Base-by-base conservation (phyloP, 2,888 invertebrate species). In the Chrysomela aeneicollis region DNA sequence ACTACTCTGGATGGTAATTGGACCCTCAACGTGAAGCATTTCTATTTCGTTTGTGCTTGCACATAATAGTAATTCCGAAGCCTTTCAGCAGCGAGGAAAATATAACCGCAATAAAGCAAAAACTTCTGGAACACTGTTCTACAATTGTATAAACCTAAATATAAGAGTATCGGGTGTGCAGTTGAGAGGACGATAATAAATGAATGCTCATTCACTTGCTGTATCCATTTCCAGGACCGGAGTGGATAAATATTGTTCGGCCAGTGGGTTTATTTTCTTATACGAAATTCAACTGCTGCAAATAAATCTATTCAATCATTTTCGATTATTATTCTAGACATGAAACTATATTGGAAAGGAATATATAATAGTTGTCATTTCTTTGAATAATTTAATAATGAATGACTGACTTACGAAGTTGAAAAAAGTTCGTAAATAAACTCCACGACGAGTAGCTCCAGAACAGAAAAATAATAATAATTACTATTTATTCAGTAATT, bases 121-220 rank as follows among this genome's bases (percentile, higher is more conserved):
- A 60, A 60, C 53, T 47, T 46, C 64, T 55, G 55, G 50, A 60
- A 55, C 64, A 64, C 50, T 72, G 71, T 75, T 71, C 70, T 72
- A 74, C 75, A 75, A 73, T 74, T 74, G 75, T 76, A 74, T 72
- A 72, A 73, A 68, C 66, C 66, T 68, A 72, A 72, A 74, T 75
- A 72, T 72, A 70, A 73, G n/a, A n/a, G 73, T 72, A 73, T 72
- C 63, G 69, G 67, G 73, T 59, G 74, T 77, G 76, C 72, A 71
- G 72, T 68, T 76, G 76, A 74, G 73, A 69, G 74, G 73, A 72
- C 72, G 69, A 71, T 72, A 71, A 76, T 75, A 75, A 76, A 76
- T 75, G 74, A 73, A 42, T 42, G 42, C 15, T 42, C 15, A 4
- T 42, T 42, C 42, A 12, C 15, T 15, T 15, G 42, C 42, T 42